Conservation (phyloP, 2,888 invertebrate genomes). For the Spisula solida region DNA sequence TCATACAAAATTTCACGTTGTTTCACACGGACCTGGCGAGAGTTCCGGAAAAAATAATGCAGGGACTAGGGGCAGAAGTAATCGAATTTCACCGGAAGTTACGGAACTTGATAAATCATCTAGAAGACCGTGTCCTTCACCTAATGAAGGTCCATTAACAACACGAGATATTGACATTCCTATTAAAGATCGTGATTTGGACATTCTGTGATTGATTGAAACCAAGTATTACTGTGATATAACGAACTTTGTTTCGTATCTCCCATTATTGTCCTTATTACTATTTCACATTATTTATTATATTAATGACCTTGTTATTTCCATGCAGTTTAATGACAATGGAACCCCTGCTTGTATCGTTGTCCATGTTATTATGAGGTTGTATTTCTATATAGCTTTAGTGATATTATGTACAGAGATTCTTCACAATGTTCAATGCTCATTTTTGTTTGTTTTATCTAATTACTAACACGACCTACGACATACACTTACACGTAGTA, state of each 20-base stretch:
- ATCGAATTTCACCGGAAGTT: conserved; percentile 50
- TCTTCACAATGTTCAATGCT: background rate
- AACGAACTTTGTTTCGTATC: conserved; percentile 1
- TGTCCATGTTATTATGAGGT: conserved; percentile 10
- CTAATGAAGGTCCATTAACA: conserved; percentile 58
- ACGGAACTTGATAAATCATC: conserved; percentile 33
- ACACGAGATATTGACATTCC: conserved; percentile 80
- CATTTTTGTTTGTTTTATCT: background rate
- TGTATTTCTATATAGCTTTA: background rate
- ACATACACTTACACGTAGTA: background rate
- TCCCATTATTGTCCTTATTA: background rate
- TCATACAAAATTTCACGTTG: conserved; percentile 23
- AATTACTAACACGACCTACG: background rate
- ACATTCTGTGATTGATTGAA: conserved; percentile 79
- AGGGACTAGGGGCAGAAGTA: conserved; percentile 41
- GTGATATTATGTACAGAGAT: background rate
- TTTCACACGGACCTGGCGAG: conserved; percentile 12
- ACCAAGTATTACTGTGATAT: conserved; percentile 56
- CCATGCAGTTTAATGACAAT: background rate
- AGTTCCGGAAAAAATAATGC: conserved; percentile 18
- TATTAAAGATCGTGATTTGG: conserved; percentile 83
- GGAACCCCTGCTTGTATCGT: background rate
- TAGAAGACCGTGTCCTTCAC: conserved; percentile 42
- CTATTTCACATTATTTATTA: background rate
- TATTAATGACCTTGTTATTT: background rate